Base-by-base conservation (phyloP, 2,888 invertebrate genomes). In the Monopis laevigella region DNA sequence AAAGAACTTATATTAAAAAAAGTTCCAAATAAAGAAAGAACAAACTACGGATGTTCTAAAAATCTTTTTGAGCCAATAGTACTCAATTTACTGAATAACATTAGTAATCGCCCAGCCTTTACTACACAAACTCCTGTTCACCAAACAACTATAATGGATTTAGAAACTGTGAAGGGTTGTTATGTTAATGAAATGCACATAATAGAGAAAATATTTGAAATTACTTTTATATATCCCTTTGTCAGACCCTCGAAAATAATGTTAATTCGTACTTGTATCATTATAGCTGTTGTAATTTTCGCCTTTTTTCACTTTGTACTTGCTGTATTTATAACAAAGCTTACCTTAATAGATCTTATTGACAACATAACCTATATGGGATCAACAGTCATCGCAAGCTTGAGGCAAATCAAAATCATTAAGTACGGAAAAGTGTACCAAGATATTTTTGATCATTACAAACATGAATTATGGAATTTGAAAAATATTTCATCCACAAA, bases 351-450 rank as follows among this genome's bases (percentile, higher is more conserved):
- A 4, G 65, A 68, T 39, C 52, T 75, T 2, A 59, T 70, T 2
- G 68, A 72, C 34, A 57, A 72, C 1, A 66, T 65, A 4, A 74
- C 77, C 0, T 74, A 75, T 43, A 53, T 73, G 1, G 75, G 72
- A 10, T 71, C 63, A 0, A 63, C 63, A 40, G 42, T 67, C 4
- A 62, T 74, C 56, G 58, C 69, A 1, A 43, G 59, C 1, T 54
- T 66, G 10, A 74, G 73, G 44, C 70, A 65, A 36, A 50, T 47
- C 1, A 68, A 62, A 50, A 54, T 70, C 13, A 53, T 67, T 17
- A 52, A 46, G 0, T 52, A 67, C 45, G 59, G 49, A 19, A 40
- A 54, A 2, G 26, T 65, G 1, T 74, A 73, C 16, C 44, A 65
- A 2, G 44, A 52, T 10, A 61, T 71, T 16, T 55, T 59, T 16